Conservation (phyloP, 2,888 invertebrate species). For the Gymnocheta viridis region DNA sequence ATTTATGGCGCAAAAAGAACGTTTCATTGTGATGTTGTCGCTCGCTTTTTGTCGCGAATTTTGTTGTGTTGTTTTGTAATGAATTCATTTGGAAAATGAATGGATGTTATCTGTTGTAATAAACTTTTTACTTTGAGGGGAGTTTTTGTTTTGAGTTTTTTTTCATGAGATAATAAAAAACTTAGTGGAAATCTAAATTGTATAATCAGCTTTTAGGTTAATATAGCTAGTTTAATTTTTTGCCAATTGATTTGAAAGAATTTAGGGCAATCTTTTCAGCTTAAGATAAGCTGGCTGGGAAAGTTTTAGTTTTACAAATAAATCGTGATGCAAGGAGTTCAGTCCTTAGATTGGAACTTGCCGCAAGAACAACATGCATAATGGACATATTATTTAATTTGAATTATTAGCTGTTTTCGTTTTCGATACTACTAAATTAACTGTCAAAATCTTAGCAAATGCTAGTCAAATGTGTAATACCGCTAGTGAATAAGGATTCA, state of each 20-base stretch:
- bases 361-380: too few species aligned
- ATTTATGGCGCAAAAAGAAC: constrained; percentile 76
- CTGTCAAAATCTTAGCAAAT: too few species aligned
- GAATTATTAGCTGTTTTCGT: too few species aligned
- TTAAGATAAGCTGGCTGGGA: too few species aligned
- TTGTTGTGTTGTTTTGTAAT: constrained; percentile 48
- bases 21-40: constrained; percentile 63
- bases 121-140: constrained; percentile 8
- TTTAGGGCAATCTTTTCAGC: neutral
- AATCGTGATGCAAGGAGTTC: too few species aligned
- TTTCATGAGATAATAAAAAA: constrained; percentile 3
- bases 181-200: neutral
- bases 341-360: too few species aligned
- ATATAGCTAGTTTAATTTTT: neutral
- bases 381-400: too few species aligned
- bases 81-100: constrained; percentile 79
- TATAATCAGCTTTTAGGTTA: constrained; percentile 8
- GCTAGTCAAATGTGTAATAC: too few species aligned
- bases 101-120: constrained; percentile 66
- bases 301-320: too few species aligned
- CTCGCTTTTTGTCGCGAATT: constrained; percentile 47
- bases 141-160: too few species aligned
- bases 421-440: too few species aligned
- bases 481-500: too few species aligned
- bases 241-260: neutral